Evolutionary conservation across 2,888 invertebrate genomes (phyloP), one percentile per base, ranked within the genome.

Genomic region (Apamea sordens): DNA sequence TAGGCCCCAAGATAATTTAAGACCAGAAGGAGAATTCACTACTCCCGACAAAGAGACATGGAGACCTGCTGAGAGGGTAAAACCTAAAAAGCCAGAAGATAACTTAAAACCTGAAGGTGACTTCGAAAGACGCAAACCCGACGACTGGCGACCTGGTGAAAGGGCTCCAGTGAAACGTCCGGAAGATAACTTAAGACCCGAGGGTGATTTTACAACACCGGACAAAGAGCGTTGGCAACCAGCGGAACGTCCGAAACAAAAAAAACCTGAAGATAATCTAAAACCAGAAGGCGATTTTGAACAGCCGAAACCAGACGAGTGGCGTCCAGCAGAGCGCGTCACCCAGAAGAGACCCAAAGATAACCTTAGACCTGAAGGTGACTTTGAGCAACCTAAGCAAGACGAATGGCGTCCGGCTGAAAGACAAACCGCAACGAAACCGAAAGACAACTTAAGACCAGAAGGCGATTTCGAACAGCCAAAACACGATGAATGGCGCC

Each of bases 241-340:
- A 50, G 97, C 94, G 10, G 97, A 96, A 82, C 92, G 86, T 85
- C 95, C 90, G 10, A 89, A 89, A 18, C 95, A 93, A 67, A 96
- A 92, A 32, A 97, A 93, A 85, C 97, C 96, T 10, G 73, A 87
- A 81, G 89, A 91, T 76, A 98, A 98, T 91, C 92, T 98, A 0
- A 92, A 92, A 81, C 97, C 97, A 0, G 97, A 97, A 91, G 97
- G 98, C 5, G 97, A 97, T 6, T 96, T 96, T 73, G 96, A 97
- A 89, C 89, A 82, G 11, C 84, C 85, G 7, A 84, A 85, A 67
- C 93, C 93, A 24, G 94, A 96, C 4, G 82, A 91, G 73, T 93
- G 93, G 93, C 89, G 87, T 2, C 93, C 93, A 13, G 93, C 95
- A 18, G 98, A 97, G 84, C 97, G 97, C 0, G 94, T 95, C 44